Base-by-base conservation (phyloP, 1,140 invertebrate species). In the Goniozus legneri region DNA sequence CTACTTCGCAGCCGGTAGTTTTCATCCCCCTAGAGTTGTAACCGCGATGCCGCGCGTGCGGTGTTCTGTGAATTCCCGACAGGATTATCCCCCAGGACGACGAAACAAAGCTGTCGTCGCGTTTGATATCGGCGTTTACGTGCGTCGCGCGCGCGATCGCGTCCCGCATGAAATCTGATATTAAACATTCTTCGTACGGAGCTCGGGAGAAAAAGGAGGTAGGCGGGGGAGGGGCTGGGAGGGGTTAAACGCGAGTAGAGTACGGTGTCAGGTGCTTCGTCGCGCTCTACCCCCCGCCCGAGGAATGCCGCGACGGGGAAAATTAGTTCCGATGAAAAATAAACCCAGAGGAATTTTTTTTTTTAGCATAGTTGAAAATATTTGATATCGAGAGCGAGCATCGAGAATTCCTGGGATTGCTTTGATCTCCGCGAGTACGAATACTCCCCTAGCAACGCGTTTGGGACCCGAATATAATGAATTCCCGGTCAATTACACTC, bases 81-180 rank as follows among this genome's bases (percentile, higher is more conserved):
- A 58, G 68, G 67, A 68, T 69, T 67, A 71, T 67, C 57, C 64
- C 66, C 60, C 49, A 52, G 54, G n/a, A 42, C 14, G 22, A 54
- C 53, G 61, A 71, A 73, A 73, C 71, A 71, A 72, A 71, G 68
- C 71, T 66, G 69, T 71, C 65, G 60, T 61, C 68, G 62, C 67
- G 67, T 70, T 72, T 72, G 69, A 73, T 73, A 73, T 69, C 57
- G 60, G 67, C 64, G 65, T 70, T 69, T 67, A 60, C 62, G 57
- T 62, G 47, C 47, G 32, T 40, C 37, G 50, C n/a, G 21, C 40
- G 39, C 24, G 22, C 51, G n/a, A 50, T 21, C 39, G 46, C 47
- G 46, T 58, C 52, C 44, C 52, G 51, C 61, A 69, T 69, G 71
- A 73, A 71, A 72, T 73, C 67, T 69, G 71, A 73, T 73, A 73